These are phyloP conservation scores for Boulengeromyrus knoepffleri DNA, from an alignment of 2,113 vertebrate species.

Conservation along the genomic window DNA sequence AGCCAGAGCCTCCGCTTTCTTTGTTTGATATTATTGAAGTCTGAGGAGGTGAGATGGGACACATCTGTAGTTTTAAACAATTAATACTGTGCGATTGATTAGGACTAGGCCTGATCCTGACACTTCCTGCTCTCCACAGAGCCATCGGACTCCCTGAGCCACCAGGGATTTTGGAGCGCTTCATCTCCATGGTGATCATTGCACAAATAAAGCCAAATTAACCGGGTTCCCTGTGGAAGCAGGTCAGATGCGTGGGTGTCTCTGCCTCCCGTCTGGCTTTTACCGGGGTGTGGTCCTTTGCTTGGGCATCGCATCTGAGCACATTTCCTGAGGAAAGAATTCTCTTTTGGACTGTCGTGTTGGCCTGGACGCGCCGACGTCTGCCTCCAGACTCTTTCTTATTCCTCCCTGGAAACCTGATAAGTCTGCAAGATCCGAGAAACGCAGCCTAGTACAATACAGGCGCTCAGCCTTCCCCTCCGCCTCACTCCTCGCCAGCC, in stretches of 20 bases:
- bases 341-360: slow-evolving; percentile 32
- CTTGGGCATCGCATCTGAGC: slow-evolving; percentile 21
- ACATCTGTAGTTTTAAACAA: slow-evolving; percentile 15
- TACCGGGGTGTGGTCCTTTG: slow-evolving; percentile 28
- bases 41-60: neutral
- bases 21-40: neutral
- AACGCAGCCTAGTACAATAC: slow-evolving; percentile 36
- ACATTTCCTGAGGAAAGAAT: slow-evolving; percentile 37
- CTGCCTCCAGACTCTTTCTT: slow-evolving; percentile 39
- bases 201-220: slow-evolving; percentile 20
- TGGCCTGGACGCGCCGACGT: slow-evolving; percentile 36
- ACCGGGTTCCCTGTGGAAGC: slow-evolving; percentile 16
- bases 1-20: neutral
- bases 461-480: slow-evolving; percentile 23
- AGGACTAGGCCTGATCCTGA: neutral
- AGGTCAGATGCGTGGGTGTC: slow-evolving; percentile 9
- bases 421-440: slow-evolving; percentile 34
- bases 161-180: slow-evolving; percentile 4
- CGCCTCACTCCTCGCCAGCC: slow-evolving; percentile 17
- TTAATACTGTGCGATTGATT: slow-evolving; percentile 17
- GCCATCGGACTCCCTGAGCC: neutral
- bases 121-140: neutral
- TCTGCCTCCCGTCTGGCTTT: slow-evolving; percentile 5
- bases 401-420: slow-evolving; percentile 37
- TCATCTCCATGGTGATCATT: slow-evolving; percentile 23